These are phyloP conservation scores for Seriola dumerili DNA, from an alignment of 2,113 vertebrate species.

Conservation along the genomic window DNA sequence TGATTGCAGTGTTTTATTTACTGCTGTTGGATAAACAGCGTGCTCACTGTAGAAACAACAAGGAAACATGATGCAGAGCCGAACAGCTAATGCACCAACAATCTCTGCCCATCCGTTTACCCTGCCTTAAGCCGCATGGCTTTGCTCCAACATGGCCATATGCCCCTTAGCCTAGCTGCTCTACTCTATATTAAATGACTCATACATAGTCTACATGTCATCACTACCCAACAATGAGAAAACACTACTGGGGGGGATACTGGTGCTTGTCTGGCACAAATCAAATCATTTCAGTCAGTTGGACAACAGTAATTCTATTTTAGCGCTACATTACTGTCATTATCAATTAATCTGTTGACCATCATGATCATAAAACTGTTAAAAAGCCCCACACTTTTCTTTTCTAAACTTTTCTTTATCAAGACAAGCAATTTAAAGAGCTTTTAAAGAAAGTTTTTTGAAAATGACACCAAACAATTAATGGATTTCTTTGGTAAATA, in stretches of 20 bases:
- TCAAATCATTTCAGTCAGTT: background rate
- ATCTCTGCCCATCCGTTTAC: constrained; percentile 69
- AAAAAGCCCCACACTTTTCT: no score
- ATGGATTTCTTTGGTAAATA: background rate
- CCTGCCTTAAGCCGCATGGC: constrained; percentile 71
- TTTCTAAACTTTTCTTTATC: background rate
- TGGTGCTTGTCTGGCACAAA: constrained; percentile 7
- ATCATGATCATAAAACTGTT: background rate
- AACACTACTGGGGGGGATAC: constrained; percentile 24
- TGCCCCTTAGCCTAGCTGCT: constrained; percentile 70
- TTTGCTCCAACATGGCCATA: constrained; percentile 68
- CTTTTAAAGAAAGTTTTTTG: no score
- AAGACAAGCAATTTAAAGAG: background rate
- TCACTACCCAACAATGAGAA: constrained; percentile 32
- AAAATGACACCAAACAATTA: background rate
- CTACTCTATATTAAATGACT: constrained; percentile 64
- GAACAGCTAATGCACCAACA: constrained; percentile 63
- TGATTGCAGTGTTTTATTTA: constrained; percentile 61
- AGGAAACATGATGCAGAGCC: constrained; percentile 49
- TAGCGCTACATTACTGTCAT: background rate
- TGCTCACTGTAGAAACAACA: constrained; percentile 44
- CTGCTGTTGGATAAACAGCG: constrained; percentile 62
- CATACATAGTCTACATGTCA: constrained; percentile 60
- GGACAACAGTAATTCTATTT: background rate
- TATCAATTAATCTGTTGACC: background rate